Percentiles rank a stretch among this genome's conserved stretches.
phyloP scores from a whole-genome alignment of 2,797 vertebrate species.

The Thaleichthys pacificus region DNA sequence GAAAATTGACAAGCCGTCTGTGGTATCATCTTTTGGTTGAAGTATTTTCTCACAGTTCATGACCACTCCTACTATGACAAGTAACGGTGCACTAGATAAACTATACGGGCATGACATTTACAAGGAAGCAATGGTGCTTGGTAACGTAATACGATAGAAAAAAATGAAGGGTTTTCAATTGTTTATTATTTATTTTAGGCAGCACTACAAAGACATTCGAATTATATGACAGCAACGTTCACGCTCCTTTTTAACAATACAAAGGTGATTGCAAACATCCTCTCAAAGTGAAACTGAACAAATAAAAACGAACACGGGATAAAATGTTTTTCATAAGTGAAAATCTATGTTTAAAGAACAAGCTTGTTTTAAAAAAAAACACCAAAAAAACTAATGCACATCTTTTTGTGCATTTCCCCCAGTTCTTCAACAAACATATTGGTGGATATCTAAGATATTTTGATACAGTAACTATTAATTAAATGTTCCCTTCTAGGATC shows the following conservation, averaged over 20 bases:
- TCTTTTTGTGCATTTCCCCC: conserved; percentile 49
- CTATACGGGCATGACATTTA: not conserved
- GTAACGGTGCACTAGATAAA: no score
- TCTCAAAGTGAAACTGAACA: conserved; percentile 56
- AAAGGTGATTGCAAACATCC: conserved; percentile 49
- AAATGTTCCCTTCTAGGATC: conserved; percentile 39
- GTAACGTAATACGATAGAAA: not conserved
- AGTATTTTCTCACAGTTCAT: no score
- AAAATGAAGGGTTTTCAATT: conserved; percentile 18
- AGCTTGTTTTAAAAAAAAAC: conserved; percentile 25
- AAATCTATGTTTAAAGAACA: conserved; percentile 51
- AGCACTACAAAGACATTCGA: conserved; percentile 62
- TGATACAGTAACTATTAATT: conserved; percentile 46
- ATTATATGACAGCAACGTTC: conserved; percentile 51
- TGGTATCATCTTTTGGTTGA: no score
- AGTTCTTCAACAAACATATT: conserved; percentile 29
- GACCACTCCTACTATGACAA: no score
- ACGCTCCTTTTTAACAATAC: conserved; percentile 51
- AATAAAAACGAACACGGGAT: conserved; percentile 26
- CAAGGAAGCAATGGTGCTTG: not conserved
- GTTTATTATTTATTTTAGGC: conserved; percentile 65
- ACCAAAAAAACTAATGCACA: conserved; percentile 40
- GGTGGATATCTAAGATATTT: conserved; percentile 43
- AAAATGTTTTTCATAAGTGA: conserved; percentile 43
- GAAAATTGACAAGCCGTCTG: no score